Base-by-base conservation (phyloP, 2,888 invertebrate species). In the Zygogramma bicolorata region DNA sequence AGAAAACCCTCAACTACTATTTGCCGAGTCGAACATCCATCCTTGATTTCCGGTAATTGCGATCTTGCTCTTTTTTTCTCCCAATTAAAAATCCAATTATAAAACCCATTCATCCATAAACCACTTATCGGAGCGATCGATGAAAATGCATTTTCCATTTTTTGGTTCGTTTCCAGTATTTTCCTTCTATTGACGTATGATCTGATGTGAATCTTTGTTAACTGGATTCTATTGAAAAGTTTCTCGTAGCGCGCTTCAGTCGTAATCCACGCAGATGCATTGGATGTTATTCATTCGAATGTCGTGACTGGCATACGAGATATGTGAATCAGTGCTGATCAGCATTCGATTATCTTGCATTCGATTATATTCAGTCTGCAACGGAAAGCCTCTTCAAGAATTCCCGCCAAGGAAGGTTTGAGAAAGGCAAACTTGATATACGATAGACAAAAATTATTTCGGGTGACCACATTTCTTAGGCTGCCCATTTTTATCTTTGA, bases 11-110 rank as follows among this genome's bases (percentile, higher is more conserved):
- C n/a, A 3, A 27, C 1, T 2, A 6, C 10, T 15, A 25, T n/a
- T 53, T 53, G 4, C n/a, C 53, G 25, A 53, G 6, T 5, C 27
- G 15, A 53, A 27, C 53, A 27, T 27, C n/a, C 53, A n/a, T 1
- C n/a, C 53, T 53, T 3, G 53, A 63, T 63, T 29, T 25, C 59
- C 65, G 60, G 62, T 68, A 34, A 60, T 68, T 65, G 49, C 31
- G 65, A 59, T 65, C 27, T 25, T 38, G 40, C 53, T 62, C 63
- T 31, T 69, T 69, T 70, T 63, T 67, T 49, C 42, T 53, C 59
- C 53, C 67, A 73, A 73, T 73, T 67, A 70, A 70, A 73, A 73
- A 73, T 70, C 73, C 73, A 70, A 73, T 73, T 73, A 70, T 70
- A 27, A 46, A 62, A 70, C 10, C 59, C 46, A 42, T 58, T 49